Percentiles rank a stretch among this genome's conserved stretches.
Conservation (phyloP, 64 coral and sea anemone genomes). For the Cladopsammia gracilis region DNA sequence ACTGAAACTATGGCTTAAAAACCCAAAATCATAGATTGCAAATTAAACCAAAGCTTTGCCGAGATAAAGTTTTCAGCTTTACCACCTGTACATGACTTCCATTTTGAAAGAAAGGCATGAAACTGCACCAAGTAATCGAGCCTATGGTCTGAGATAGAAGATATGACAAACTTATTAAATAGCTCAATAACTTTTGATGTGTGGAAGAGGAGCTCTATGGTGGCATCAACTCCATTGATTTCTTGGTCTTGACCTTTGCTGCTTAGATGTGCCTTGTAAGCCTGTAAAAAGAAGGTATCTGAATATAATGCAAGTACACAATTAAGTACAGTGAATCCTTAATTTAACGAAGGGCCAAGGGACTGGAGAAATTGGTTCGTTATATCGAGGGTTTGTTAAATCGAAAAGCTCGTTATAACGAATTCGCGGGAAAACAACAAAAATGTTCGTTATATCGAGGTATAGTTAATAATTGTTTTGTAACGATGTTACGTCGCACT, state of each 20-base stretch:
- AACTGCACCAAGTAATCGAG: neutral
- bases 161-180: constrained; percentile 19
- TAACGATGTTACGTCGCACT: too few species aligned
- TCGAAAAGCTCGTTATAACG: too few species aligned
- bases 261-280: neutral
- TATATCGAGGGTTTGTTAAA: too few species aligned
- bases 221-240: constrained; percentile 2
- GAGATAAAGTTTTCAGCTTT: neutral
- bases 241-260: neutral
- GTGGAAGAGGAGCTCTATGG: neutral
- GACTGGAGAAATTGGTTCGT: too few species aligned
- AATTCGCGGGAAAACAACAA: too few species aligned
- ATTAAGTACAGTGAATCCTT: too few species aligned
- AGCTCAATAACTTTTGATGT: neutral
- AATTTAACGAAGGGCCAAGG: too few species aligned
- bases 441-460: too few species aligned
- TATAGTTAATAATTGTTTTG: too few species aligned
- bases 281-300: neutral
- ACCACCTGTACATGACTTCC: neutral
- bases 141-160: neutral
- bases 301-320: too few species aligned
- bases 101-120: neutral
- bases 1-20: neutral
- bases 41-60: constrained; percentile 7
- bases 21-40: constrained; percentile 28